Evolutionary conservation across 2,113 vertebrate genomes (phyloP).

Genomic region (Muscicapa adusta): DNA sequence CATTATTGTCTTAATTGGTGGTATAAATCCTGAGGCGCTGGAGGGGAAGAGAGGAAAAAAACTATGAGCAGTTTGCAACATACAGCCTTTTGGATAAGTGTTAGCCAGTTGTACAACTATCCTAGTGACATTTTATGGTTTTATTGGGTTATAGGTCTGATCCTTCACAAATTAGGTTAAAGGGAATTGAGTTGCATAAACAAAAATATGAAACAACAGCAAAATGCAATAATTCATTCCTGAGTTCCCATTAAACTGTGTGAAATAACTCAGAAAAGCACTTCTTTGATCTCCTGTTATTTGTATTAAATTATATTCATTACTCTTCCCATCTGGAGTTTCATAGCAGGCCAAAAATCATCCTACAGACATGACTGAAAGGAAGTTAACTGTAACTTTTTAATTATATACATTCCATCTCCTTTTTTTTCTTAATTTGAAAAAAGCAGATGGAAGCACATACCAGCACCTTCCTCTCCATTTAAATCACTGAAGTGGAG

Average conservation of each 20-base stretch:
- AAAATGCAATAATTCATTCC: slow-evolving; percentile 29
- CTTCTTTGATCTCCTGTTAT: slow-evolving; percentile 70
- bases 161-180: slow-evolving; percentile 56
- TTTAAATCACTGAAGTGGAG: slow-evolving; percentile 41
- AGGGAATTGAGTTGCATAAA: slow-evolving; percentile 58
- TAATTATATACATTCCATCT: slow-evolving; percentile 72
- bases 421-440: slow-evolving; percentile 57
- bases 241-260: slow-evolving; percentile 55
- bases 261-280: slow-evolving; percentile 53
- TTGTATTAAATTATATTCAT: slow-evolving; percentile 75
- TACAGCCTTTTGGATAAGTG: slow-evolving; percentile 49
- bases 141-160: slow-evolving; percentile 59
- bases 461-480: not conserved
- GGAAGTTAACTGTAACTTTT: slow-evolving; percentile 72
- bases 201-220: slow-evolving; percentile 25
- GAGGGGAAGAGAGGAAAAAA: slow-evolving; percentile 47
- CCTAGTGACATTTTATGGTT: slow-evolving; percentile 57
- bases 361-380: slow-evolving; percentile 67
- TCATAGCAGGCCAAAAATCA: slow-evolving; percentile 71
- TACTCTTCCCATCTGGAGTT: slow-evolving; percentile 71
- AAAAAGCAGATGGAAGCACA: slow-evolving; percentile 67
- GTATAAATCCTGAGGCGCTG: slow-evolving; percentile 76
- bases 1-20: slow-evolving; percentile 80
- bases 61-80: slow-evolving; percentile 51
- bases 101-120: not conserved